Percentiles rank a stretch among this genome's conserved stretches.
Conservation (phyloP, 1,140 invertebrate species). For the Rhopalosiphum padi region DNA sequence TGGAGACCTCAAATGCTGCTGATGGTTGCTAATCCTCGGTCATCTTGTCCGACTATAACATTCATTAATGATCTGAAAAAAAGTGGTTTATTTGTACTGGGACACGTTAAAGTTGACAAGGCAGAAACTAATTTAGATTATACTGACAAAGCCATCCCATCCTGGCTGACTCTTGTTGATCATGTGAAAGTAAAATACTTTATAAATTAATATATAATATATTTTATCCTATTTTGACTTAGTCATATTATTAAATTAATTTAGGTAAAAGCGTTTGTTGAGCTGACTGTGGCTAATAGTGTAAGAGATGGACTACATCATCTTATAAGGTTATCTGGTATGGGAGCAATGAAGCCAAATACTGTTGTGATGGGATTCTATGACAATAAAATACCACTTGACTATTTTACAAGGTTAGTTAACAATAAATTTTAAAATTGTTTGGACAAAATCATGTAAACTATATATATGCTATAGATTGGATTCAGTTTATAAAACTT, state of each 20-base stretch:
- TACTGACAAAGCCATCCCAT: conserved; percentile 74
- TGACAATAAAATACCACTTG: conserved; percentile 74
- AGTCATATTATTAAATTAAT: conserved; percentile 16
- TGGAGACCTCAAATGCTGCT: conserved; percentile 98
- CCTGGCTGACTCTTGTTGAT: conserved; percentile 89
- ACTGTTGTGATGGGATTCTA: conserved; percentile 92
- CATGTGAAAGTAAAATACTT: conserved; percentile 73
- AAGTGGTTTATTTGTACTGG: conserved; percentile 93
- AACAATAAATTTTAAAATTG: background rate
- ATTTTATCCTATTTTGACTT: background rate
- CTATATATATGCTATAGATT: background rate
- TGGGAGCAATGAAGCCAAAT: conserved; percentile 99
- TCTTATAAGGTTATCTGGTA: conserved; percentile 87
- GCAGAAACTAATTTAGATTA: conserved; percentile 67
- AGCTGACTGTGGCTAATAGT: conserved; percentile 85
- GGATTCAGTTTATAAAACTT: conserved; percentile 54
- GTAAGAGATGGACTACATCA: conserved; percentile 92
- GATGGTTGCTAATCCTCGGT: conserved; percentile 90
- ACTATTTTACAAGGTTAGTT: conserved; percentile 71
- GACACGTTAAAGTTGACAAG: conserved; percentile 81
- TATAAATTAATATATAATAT: background rate
- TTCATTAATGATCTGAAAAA: conserved; percentile 99
- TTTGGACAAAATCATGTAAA: background rate
- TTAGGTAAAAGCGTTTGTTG: conserved; percentile 95
- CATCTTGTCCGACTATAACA: conserved; percentile 88